Evolutionary conservation across 2,888 invertebrate genomes (phyloP), one percentile per base, ranked within the genome.

Genomic region (Hypomecis atomaria): DNA sequence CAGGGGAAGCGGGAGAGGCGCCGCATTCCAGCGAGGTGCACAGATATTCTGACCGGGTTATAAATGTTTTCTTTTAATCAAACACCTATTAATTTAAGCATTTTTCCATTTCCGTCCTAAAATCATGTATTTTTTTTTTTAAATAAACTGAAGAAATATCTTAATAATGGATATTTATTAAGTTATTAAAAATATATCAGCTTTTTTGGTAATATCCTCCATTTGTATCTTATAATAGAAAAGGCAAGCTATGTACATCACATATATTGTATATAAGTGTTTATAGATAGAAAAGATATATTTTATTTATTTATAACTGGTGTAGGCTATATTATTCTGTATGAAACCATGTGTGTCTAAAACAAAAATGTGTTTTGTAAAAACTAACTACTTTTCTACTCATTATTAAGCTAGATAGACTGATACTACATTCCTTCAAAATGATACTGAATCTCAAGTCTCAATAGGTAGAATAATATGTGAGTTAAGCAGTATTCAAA

Each of bases 391-490:
- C 44, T 33, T 60, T 11, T 58, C 7, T n/a, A 8, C 5, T 43
- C 13, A 13, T n/a, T 13, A 45, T 37, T 55, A 37, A 36, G 54
- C 43, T 57, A 48, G 6, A 50, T 56, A 60, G 48, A 63, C 59
- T 63, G 65, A 66, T 36, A 13, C 9, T 57, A 69, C 69, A 71
- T 69, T 71, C 69, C 67, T 43, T 55, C 50, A 13, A 52, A 42
- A 38, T 47, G 40, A 45, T 36, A n/a, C 53, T 62, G 59, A 63
- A 61, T 60, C 62, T 60, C 49, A 44, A 37, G 1, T 23, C 3
- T 23, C 9, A 10, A 43, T 36, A 11, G 7, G n/a, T 36, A 5
- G 1, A 52, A 23, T 49, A 52, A 23, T 13, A 5, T 50, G 37
- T 52, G 8, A n/a, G 9, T 43, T 47, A 48, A 47, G 47, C 38